Percentiles rank a stretch among this genome's conserved stretches.
These are phyloP conservation scores for Encarsia formosa DNA, from an alignment of 2,888 invertebrate species.

Conservation along the genomic window DNA sequence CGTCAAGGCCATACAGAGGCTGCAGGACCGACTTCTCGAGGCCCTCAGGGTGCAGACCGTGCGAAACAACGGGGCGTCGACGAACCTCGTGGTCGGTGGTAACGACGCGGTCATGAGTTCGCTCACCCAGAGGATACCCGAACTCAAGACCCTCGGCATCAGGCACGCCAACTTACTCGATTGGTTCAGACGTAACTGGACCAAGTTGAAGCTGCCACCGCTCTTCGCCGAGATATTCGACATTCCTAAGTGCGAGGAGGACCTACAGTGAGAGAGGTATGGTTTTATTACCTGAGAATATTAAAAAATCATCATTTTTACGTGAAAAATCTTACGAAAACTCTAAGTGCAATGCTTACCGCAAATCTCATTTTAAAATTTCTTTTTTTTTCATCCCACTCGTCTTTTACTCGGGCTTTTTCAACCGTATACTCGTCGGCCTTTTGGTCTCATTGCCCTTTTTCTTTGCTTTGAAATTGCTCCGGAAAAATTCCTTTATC, in stretches of 20 bases:
- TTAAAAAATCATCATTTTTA: too few species aligned
- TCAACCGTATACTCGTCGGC: too few species aligned
- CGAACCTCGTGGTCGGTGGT: slow-evolving; percentile 21
- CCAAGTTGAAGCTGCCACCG: slow-evolving; percentile 78
- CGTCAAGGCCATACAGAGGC: slow-evolving; percentile 70
- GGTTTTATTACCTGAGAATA: too few species aligned
- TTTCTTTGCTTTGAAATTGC: too few species aligned
- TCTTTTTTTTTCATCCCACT: too few species aligned
- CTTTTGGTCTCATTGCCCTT: too few species aligned
- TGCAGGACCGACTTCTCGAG: slow-evolving; percentile 78
- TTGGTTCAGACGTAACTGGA: slow-evolving; percentile 91
- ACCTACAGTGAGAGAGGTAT: slow-evolving; percentile 51
- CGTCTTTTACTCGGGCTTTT: too few species aligned
- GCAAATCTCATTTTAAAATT: too few species aligned
- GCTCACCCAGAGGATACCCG: slow-evolving; percentile 62
- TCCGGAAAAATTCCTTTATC: too few species aligned
- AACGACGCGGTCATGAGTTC: slow-evolving; percentile 43
- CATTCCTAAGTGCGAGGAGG: slow-evolving; percentile 82
- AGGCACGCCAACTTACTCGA: slow-evolving; percentile 80
- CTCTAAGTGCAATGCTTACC: too few species aligned
- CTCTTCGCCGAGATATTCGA: slow-evolving; percentile 96
- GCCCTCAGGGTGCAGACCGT: slow-evolving; percentile 74
- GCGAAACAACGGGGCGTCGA: slow-evolving; percentile 38
- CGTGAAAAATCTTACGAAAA: too few species aligned
- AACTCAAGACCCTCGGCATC: slow-evolving; percentile 74